Percentiles rank a stretch among this genome's conserved stretches.
Evolutionary conservation across 2,888 invertebrate species (phyloP).

Genomic region (Nomada fucata): DNA sequence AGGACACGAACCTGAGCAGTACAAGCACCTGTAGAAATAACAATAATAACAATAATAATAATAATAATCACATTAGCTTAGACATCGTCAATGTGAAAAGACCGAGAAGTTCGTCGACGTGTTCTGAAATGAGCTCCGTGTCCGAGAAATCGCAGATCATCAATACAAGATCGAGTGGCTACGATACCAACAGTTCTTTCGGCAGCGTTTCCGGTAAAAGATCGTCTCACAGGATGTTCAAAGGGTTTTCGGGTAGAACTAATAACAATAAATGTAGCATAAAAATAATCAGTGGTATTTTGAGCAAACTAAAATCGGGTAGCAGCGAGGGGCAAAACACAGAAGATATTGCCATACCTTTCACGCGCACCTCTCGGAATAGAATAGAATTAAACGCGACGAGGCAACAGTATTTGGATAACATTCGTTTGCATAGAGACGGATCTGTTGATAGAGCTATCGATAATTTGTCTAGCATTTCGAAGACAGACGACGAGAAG

Average conservation of each 20-base stretch:
- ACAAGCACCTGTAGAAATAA: slow-evolving; percentile 67
- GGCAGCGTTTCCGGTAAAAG: slow-evolving; percentile 49
- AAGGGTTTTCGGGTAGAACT: slow-evolving; percentile 65
- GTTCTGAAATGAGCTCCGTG: slow-evolving; percentile 63
- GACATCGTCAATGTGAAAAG: slow-evolving; percentile 46
- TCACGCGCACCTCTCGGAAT: not conserved
- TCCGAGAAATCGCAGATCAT: slow-evolving; percentile 48
- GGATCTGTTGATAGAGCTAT: slow-evolving; percentile 20
- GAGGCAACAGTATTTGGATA: slow-evolving; percentile 33
- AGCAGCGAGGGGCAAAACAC: slow-evolving; percentile 35
- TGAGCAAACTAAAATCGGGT: slow-evolving; percentile 52
- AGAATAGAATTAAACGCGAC: slow-evolving; percentile 19
- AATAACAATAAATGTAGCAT: slow-evolving; percentile 54
- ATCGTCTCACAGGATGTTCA: slow-evolving; percentile 61
- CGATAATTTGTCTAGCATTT: slow-evolving; percentile 68
- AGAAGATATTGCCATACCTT: not conserved
- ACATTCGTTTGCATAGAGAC: not conserved
- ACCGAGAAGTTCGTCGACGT: slow-evolving; percentile 71
- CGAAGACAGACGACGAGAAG: slow-evolving; percentile 79
- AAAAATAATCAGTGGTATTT: slow-evolving; percentile 63
- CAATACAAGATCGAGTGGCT: slow-evolving; percentile 70
- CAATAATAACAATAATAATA: slow-evolving; percentile 71
- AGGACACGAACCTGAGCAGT: slow-evolving; percentile 68
- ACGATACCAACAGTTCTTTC: slow-evolving; percentile 67
- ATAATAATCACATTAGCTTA: slow-evolving; percentile 66